Base-by-base conservation (phyloP, 1,140 invertebrate genomes). In the Drosophila pseudoananassae region DNA sequence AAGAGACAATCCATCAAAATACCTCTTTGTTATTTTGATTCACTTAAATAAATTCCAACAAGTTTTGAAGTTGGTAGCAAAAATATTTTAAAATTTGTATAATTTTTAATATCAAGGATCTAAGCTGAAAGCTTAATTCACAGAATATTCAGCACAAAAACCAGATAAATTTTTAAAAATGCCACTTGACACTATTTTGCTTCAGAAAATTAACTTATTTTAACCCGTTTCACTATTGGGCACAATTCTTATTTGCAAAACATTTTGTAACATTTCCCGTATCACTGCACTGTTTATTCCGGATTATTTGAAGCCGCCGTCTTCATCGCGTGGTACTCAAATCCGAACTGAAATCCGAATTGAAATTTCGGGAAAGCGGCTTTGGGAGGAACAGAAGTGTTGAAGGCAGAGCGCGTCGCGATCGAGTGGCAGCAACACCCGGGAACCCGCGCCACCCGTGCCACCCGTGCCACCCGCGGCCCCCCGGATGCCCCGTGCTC, bases 281-380 rank as follows among this genome's bases (percentile, higher is more conserved):
- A 43, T 73, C 57, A 72, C 33, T 43, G 63, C 59, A 66, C 46
- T 64, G 20, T 43, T 33, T 64, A 73, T 85, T 84, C 78, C 60
- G 66, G 40, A 85, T 84, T 72, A 81, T 76, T 79, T 83, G 70
- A 88, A 88, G 76, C 73, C 82, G 82, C 75, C 84, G 85, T 91
- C 79, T 81, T 81, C 74, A 75, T 87, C 81, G 84, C 77, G 75
- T 83, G 71, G 74, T 89, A 80, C 89, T 85, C 81, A 91, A 91
- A 91, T 91, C 81, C 75, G 77, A 91, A 91, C 90, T 91, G 63
- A 91, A 87, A 90, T 90, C 78, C 78, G 77, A 91, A 90, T 85
- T 91, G 71, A 91, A 87, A 77, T 89, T 84, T 90, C 76, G 70
- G 78, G 78, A 72, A 91, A 89, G 84, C 76, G 76, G 76, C 85